These are phyloP conservation scores for Acanthacorydalis orientalis DNA, from an alignment of 2,888 invertebrate genomes.

Conservation along the genomic window DNA sequence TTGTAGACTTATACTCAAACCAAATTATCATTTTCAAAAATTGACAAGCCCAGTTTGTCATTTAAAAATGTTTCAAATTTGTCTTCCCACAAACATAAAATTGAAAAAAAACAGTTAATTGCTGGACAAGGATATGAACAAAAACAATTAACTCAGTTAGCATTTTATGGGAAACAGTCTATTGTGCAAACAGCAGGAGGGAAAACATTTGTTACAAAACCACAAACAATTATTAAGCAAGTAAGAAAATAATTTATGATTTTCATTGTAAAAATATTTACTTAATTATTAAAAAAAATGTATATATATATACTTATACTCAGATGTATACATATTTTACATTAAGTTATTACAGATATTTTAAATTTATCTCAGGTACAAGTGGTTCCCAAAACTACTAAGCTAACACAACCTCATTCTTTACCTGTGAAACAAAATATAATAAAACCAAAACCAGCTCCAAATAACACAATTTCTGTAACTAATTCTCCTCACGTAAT, in stretches of 20 bases:
- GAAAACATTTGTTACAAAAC: background rate
- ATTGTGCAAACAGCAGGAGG: background rate
- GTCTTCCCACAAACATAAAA: too few species aligned
- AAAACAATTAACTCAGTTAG: background rate
- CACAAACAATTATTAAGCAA: background rate
- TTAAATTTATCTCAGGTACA: too few species aligned
- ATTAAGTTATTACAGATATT: too few species aligned
- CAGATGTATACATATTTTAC: too few species aligned
- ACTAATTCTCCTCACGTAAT: constrained; percentile 4
- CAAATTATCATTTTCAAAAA: constrained; percentile 23
- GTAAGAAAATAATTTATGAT: too few species aligned
- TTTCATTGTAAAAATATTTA: too few species aligned
- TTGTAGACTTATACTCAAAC: constrained; percentile 19
- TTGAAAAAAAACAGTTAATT: background rate
- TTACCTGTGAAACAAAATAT: constrained; percentile 8
- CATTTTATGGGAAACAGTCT: background rate
- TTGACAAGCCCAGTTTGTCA: constrained; percentile 9
- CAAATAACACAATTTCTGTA: constrained; percentile 5
- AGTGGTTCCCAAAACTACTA: constrained; percentile 20
- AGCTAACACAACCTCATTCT: constrained; percentile 13
- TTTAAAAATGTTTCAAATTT: too few species aligned
- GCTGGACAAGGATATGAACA: background rate
- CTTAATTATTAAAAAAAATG: too few species aligned
- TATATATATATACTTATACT: too few species aligned
- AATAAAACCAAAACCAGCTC: constrained; percentile 6